Conservation (phyloP, 2,888 invertebrate species). For the Cantharis rufa region DNA sequence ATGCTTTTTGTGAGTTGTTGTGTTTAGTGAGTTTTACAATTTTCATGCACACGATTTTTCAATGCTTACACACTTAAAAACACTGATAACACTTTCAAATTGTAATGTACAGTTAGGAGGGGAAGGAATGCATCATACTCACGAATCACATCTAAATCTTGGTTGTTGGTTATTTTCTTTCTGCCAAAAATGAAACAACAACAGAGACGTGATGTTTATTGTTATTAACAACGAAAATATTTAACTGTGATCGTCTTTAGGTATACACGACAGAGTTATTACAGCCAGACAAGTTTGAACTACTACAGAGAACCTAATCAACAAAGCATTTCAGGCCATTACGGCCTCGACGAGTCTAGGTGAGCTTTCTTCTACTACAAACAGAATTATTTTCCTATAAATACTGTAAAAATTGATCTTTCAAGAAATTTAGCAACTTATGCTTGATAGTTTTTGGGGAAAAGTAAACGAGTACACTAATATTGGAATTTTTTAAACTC, state of each 20-base stretch:
- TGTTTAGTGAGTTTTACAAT: constrained; percentile 13
- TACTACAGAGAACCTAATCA: constrained; percentile 56
- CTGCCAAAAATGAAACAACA: not conserved
- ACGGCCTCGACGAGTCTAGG: constrained; percentile 55
- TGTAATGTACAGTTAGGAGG: not conserved
- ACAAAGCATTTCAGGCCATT: constrained; percentile 52
- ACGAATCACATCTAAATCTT: not conserved
- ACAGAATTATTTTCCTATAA: constrained; percentile 1
- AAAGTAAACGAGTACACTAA: not conserved
- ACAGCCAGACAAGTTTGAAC: constrained; percentile 52
- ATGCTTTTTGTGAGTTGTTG: constrained; percentile 16
- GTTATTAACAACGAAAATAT: constrained; percentile 35
- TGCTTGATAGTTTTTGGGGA: not conserved
- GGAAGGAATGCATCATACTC: not conserved
- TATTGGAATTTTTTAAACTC: not conserved
- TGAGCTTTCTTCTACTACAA: constrained; percentile 44
- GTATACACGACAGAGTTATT: constrained; percentile 57
- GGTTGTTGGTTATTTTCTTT: not conserved
- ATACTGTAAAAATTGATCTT: not conserved
- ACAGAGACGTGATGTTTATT: not conserved
- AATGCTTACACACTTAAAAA: constrained; percentile 2
- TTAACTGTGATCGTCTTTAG: constrained; percentile 46
- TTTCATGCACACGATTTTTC: constrained; percentile 10
- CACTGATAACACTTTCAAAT: not conserved
- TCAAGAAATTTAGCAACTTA: not conserved